Evolutionary conservation across 1,140 invertebrate genomes (phyloP).

Genomic region (Parapsyche elsis): DNA sequence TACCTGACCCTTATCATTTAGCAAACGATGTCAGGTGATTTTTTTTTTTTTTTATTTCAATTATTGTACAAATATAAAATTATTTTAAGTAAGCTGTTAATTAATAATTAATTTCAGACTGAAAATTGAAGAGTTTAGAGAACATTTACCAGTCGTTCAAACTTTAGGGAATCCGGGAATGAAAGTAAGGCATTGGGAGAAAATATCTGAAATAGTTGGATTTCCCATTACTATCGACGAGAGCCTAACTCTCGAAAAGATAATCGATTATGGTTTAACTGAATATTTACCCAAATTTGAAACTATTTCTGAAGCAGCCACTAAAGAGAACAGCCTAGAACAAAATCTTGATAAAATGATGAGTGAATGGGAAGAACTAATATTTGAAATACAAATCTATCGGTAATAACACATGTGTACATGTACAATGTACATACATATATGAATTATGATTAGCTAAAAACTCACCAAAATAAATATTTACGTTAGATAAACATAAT

Average conservation of each 20-base stretch:
- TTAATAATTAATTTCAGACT: conserved; percentile 62
- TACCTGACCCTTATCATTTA: conserved; percentile 74
- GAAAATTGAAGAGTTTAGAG: conserved; percentile 90
- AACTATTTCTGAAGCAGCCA: conserved; percentile 92
- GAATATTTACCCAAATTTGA: conserved; percentile 94
- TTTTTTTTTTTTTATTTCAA: conserved; percentile 3
- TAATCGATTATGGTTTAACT: conserved; percentile 92
- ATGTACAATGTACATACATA: not conserved
- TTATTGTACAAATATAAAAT: conserved; percentile 29
- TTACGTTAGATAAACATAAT: not conserved
- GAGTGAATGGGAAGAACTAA: conserved; percentile 89
- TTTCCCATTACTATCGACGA: conserved; percentile 91
- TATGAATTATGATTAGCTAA: too few relatives aligned
- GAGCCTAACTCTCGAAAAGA: conserved; percentile 85
- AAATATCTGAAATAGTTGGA: conserved; percentile 94
- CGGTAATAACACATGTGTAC: conserved; percentile 62
- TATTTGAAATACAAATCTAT: conserved; percentile 82
- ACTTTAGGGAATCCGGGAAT: conserved; percentile 95
- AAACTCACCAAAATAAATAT: too few relatives aligned
- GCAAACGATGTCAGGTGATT: conserved; percentile 71
- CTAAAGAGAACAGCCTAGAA: conserved; percentile 94
- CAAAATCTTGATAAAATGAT: conserved; percentile 92
- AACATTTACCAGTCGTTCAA: conserved; percentile 89
- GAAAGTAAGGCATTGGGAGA: conserved; percentile 94
- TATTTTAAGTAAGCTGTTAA: not conserved